A percentile compares a stretch with the other conserved stretches of the same genome.
Conservation (phyloP, 2,797 vertebrate genomes). For the Craterocephalus amniculus region DNA sequence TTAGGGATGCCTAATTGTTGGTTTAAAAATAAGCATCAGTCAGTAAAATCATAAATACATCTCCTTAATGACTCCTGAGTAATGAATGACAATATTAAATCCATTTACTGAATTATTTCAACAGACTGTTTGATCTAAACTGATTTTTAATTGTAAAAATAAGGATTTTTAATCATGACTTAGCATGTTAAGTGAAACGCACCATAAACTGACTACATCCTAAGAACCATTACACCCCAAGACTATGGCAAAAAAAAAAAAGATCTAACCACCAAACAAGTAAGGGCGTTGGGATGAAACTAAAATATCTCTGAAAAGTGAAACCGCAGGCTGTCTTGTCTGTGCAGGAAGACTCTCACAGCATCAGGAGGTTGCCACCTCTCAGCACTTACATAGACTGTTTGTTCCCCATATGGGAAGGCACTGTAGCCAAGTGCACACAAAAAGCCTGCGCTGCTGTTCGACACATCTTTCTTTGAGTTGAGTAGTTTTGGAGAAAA, state of each 20-base stretch:
- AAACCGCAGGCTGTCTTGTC: conserved; percentile 22
- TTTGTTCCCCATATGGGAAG: conserved; percentile 69
- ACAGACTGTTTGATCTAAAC: too few species aligned
- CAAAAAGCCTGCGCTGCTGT: conserved; percentile 48
- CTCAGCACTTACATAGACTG: conserved; percentile 54
- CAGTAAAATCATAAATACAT: conserved; percentile 34
- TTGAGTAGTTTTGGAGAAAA: conserved; percentile 36
- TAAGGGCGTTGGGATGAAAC: conserved; percentile 2
- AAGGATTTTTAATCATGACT: too few species aligned
- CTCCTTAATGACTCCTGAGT: conserved; percentile 20
- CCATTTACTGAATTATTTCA: too few species aligned
- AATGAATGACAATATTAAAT: conserved; percentile 22
- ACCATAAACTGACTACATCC: conserved; percentile 8
- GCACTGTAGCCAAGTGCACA: conserved; percentile 43
- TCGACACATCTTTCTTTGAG: conserved; percentile 64
- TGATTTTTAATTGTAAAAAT: conserved; percentile 3
- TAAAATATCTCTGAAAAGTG: conserved; percentile 36
- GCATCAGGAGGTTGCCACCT: conserved; percentile 30
- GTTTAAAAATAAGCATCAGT: conserved; percentile 35
- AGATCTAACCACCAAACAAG: conserved; percentile 7
- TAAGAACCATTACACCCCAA: conserved; percentile 2
- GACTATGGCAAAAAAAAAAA: background rate
- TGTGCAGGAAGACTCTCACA: conserved; percentile 25
- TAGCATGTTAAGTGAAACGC: conserved; percentile 6
- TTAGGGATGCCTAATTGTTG: conserved; percentile 22